phyloP scores from a whole-genome alignment of 2,888 invertebrate species.

The Brassicogethes aeneus region DNA sequence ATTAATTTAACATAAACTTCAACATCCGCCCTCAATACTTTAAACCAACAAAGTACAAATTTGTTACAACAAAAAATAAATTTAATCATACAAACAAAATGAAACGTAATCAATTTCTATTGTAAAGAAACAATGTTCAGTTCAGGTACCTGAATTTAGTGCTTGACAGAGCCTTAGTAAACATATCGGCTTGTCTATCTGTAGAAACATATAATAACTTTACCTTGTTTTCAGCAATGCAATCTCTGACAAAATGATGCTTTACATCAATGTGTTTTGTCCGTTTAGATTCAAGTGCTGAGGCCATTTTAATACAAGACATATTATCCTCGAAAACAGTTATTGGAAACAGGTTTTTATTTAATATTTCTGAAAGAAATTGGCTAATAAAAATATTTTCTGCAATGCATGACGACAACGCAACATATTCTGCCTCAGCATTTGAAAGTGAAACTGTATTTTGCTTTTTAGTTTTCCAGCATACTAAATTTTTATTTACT shows the following conservation, averaged over 20 bases:
- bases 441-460: constrained; percentile 9
- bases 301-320: constrained; percentile 1
- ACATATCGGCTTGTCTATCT: constrained; percentile 8
- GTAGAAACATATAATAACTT: constrained; percentile 8
- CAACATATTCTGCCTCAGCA: constrained; percentile 10
- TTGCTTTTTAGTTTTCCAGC: constrained; percentile 14
- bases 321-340: constrained; percentile 1
- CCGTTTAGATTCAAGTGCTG: not conserved
- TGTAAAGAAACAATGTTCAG: too few relatives aligned
- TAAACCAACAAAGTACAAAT: too few relatives aligned
- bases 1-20: too few relatives aligned
- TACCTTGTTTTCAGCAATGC: constrained; percentile 6
- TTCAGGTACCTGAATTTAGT: too few relatives aligned
- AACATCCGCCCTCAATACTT: too few relatives aligned
- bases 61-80: too few relatives aligned
- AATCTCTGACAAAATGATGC: too few relatives aligned
- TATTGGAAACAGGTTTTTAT: constrained; percentile 7
- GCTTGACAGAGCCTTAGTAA: constrained; percentile 8
- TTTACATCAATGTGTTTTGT: constrained; percentile 6
- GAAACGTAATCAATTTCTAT: too few relatives aligned
- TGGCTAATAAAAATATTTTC: constrained; percentile 9
- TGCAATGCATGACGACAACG: constrained; percentile 6
- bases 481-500: constrained; percentile 10
- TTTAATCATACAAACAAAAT: too few relatives aligned
- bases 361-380: constrained; percentile 4